phyloP scores from a whole-genome alignment of 2,888 invertebrate genomes.

The Alitta virens region DNA sequence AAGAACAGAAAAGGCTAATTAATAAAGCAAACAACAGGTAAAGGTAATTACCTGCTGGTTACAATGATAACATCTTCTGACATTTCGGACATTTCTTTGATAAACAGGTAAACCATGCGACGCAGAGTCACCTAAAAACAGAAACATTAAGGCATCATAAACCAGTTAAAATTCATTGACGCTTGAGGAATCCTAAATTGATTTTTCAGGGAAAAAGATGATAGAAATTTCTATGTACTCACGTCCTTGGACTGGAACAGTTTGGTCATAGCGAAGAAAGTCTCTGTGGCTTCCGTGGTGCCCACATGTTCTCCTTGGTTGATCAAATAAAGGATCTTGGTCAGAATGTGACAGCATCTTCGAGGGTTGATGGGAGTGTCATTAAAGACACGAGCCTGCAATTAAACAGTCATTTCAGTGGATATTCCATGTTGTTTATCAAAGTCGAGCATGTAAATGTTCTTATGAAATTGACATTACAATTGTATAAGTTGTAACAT shows the following conservation, averaged over 20 bases:
- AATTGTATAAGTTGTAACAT: too few relatives aligned
- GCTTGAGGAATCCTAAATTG: too few relatives aligned
- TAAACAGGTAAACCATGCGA: conserved; percentile 90
- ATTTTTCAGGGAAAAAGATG: too few relatives aligned
- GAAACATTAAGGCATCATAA: background rate
- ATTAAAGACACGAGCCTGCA: conserved; percentile 86
- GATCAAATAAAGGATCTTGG: conserved; percentile 91
- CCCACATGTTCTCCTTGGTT: conserved; percentile 92
- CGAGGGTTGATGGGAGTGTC: conserved; percentile 95
- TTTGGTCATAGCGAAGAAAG: conserved; percentile 99
- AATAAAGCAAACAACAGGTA: too few relatives aligned
- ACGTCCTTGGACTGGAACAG: conserved; percentile 96
- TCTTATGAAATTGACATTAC: too few relatives aligned
- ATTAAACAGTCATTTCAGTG: conserved; percentile 19
- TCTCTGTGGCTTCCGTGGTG: conserved; percentile 94
- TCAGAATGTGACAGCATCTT: conserved; percentile 93
- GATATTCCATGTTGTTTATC: too few relatives aligned
- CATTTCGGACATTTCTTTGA: conserved; percentile 83
- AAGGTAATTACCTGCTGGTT: conserved; percentile 65
- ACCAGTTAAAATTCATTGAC: too few relatives aligned
- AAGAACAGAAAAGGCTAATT: too few relatives aligned
- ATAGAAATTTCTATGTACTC: conserved; percentile 31
- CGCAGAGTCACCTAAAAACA: conserved; percentile 70
- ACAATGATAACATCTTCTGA: conserved; percentile 99
- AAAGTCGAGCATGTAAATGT: background rate